A percentile compares a stretch with the other conserved stretches of the same genome.
Evolutionary conservation across 2,797 vertebrate genomes (phyloP).

Genomic region (Heterohyrax brucei): DNA sequence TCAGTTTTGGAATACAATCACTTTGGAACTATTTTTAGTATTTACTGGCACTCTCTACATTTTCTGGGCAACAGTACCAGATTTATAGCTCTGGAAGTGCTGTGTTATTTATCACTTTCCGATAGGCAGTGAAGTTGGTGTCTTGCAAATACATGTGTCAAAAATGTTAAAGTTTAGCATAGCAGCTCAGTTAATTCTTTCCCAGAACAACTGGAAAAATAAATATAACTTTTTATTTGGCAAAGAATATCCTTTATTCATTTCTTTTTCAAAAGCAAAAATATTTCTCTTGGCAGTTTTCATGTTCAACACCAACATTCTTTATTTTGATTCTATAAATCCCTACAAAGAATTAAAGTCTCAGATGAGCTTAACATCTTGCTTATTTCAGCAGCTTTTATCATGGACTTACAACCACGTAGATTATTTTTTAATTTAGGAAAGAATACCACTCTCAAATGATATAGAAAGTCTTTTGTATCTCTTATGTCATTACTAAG

Average conservation of each 20-base stretch:
- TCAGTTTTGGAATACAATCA: constrained; percentile 83
- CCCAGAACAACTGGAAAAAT: constrained; percentile 69
- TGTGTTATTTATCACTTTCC: constrained; percentile 86
- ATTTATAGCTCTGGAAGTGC: constrained; percentile 86
- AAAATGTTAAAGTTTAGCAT: constrained; percentile 68
- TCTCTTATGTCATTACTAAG: background rate
- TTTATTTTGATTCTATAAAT: constrained; percentile 75
- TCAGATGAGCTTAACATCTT: constrained; percentile 14
- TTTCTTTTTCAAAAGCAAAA: constrained; percentile 61
- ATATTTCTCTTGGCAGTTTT: constrained; percentile 32
- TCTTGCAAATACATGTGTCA: constrained; percentile 62
- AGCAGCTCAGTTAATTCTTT: constrained; percentile 66
- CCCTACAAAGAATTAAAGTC: background rate
- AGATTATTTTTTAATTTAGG: constrained; percentile 62
- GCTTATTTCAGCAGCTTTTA: constrained; percentile 34
- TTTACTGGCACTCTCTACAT: constrained; percentile 73
- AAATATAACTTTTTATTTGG: constrained; percentile 62
- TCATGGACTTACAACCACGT: constrained; percentile 5
- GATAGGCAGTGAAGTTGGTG: constrained; percentile 60
- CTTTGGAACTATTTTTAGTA: constrained; percentile 85
- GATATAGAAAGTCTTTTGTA: background rate
- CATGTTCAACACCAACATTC: constrained; percentile 47
- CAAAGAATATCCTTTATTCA: background rate
- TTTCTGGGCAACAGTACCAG: constrained; percentile 79
- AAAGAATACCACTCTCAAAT: constrained; percentile 43